Evolutionary conservation across 2,888 invertebrate species (phyloP), one percentile per base, ranked within the genome.

Genomic region (Pterostichus niger): DNA sequence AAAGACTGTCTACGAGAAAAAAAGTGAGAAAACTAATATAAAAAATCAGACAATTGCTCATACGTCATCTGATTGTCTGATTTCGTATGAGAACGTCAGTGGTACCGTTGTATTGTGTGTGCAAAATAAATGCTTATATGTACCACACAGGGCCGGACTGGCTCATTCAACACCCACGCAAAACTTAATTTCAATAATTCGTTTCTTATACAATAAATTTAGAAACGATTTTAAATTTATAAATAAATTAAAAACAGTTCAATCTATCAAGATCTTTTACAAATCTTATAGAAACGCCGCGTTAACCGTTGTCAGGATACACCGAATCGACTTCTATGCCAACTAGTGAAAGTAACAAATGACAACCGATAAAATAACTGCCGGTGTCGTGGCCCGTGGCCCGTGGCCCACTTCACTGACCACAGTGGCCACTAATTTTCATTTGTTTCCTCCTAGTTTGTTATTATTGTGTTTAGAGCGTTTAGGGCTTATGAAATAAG

Each of bases 81-180:
- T 64, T 64, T 64, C 15, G 64, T 64, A 64, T 64, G 64, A 64
- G 64, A 64, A 64, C 64, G 64, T 64, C 64, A 40, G 35, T 33
- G 31, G n/a, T 61, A 11, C 64, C 64, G 64, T 64, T 64, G 64
- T 13, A 64, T 64, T 64, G 33, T 61, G 24, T 33, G 24, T 40
- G 40, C 40, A 40, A 40, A 40, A 52, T 52, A 52, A 52, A 52
- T 0, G 52, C 40, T 52, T 13, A 13, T 52, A 52, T 52, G n/a
- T 52, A 52, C 40, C 40, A 9, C 40, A 11, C 59, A 64, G 64
- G 33, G 13, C 6, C 13, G 64, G 0, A 64, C 35, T 64, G 13
- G 64, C 64, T 13, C 64, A 64, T 6, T 3, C 3, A 24, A 61
- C 61, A 11, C 61, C 33, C 61, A 61, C 24, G n/a, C 24, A 61